Percentiles rank a stretch among this genome's conserved stretches.
phyloP scores from a whole-genome alignment of 1,140 invertebrate genomes.

The Drosophila bifasciata region DNA sequence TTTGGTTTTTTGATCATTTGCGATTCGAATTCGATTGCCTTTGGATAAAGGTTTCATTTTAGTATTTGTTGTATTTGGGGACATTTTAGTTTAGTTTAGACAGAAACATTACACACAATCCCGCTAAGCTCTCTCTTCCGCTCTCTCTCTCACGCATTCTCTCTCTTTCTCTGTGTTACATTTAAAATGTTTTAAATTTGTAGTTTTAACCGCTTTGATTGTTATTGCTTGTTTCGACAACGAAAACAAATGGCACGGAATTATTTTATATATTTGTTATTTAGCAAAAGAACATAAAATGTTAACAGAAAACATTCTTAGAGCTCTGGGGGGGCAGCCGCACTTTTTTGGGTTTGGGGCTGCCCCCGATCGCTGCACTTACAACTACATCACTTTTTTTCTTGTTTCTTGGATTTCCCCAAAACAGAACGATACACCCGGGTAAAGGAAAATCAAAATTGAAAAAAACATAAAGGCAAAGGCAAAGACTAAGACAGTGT shows the following conservation, averaged over 20 bases:
- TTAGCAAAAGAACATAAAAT: conserved; percentile 67
- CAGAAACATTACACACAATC: conserved; percentile 74
- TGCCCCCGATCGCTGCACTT: conserved; percentile 61
- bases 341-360: conserved; percentile 4
- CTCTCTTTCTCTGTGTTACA: conserved; percentile 40
- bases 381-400: conserved; percentile 84
- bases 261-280: conserved; percentile 54
- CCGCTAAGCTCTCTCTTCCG: conserved; percentile 36
- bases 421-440: conserved; percentile 52
- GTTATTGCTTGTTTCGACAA: conserved; percentile 72
- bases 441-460: conserved; percentile 1
- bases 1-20: conserved; percentile 80
- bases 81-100: conserved; percentile 35
- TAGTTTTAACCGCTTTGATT: conserved; percentile 75
- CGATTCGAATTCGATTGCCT: conserved; percentile 81
- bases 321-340: conserved; percentile 29
- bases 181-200: conserved; percentile 70
- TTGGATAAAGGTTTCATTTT: conserved; percentile 64
- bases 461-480: conserved; percentile 36
- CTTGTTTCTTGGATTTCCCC: conserved; percentile 60
- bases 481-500: conserved; percentile 55
- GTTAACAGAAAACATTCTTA: conserved; percentile 65
- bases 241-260: conserved; percentile 82
- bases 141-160: not conserved
- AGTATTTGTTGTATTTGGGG: conserved; percentile 51